phyloP scores from a whole-genome alignment of 2,113 vertebrate species.

The Ciconia maguari region DNA sequence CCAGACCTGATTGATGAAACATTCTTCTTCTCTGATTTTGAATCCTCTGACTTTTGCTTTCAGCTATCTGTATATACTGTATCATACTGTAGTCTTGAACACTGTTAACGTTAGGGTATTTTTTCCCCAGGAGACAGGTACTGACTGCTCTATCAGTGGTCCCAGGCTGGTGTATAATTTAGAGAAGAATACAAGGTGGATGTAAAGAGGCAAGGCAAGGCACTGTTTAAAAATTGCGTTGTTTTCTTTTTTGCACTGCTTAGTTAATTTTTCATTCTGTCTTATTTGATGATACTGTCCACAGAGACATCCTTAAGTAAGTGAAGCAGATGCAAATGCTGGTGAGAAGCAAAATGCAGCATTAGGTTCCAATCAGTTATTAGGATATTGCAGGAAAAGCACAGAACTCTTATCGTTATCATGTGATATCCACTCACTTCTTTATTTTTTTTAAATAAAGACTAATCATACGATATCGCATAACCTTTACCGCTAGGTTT shows the following conservation, averaged over 20 bases:
- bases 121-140: slow-evolving; percentile 58
- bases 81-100: slow-evolving; percentile 74
- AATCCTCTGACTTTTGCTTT: slow-evolving; percentile 66
- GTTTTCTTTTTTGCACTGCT: slow-evolving; percentile 61
- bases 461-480: background rate
- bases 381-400: background rate
- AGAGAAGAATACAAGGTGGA: slow-evolving; percentile 56
- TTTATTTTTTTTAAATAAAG: background rate
- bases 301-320: slow-evolving; percentile 7
- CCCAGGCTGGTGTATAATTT: slow-evolving; percentile 57
- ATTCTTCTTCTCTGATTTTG: slow-evolving; percentile 51
- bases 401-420: background rate
- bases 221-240: slow-evolving; percentile 58
- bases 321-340: slow-evolving; percentile 36
- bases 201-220: slow-evolving; percentile 55
- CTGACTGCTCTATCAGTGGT: slow-evolving; percentile 51
- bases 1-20: slow-evolving; percentile 73
- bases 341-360: slow-evolving; percentile 10
- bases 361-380: slow-evolving; percentile 33
- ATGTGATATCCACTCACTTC: background rate
- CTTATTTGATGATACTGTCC: slow-evolving; percentile 38
- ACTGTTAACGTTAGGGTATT: slow-evolving; percentile 71
- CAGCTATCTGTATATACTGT: slow-evolving; percentile 75
- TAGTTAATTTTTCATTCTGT: slow-evolving; percentile 57
- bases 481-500: background rate